Evolutionary conservation across 2,888 invertebrate species (phyloP).

Genomic region (Minunthozetes semirufus): DNA sequence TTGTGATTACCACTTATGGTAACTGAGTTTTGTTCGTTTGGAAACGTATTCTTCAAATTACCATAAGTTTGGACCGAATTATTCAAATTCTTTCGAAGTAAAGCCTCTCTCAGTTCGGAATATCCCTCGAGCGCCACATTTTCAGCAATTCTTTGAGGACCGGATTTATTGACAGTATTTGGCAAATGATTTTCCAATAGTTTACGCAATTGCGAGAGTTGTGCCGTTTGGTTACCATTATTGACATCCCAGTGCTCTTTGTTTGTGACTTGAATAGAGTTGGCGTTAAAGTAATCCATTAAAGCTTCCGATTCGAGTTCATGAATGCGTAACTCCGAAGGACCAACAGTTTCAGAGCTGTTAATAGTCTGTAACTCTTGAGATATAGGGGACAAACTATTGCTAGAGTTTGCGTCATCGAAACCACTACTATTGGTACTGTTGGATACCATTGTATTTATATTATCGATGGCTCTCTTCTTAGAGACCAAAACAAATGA

Average conservation of each 20-base stretch:
- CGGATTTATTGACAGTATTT: slow-evolving; percentile 16
- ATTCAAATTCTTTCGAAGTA: slow-evolving; percentile 22
- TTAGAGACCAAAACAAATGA: slow-evolving; percentile 33
- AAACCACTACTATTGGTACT: slow-evolving; percentile 28
- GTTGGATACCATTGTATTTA: slow-evolving; percentile 17
- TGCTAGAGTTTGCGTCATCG: slow-evolving; percentile 27
- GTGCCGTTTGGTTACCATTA: slow-evolving; percentile 36
- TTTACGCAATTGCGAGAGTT: slow-evolving; percentile 66
- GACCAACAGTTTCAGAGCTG: not conserved
- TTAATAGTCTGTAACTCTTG: slow-evolving; percentile 3
- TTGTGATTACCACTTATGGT: not conserved
- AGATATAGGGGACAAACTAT: slow-evolving; percentile 26
- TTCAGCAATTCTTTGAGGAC: not conserved
- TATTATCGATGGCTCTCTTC: slow-evolving; percentile 38
- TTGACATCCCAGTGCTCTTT: slow-evolving; percentile 58
- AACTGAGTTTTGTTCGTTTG: not conserved
- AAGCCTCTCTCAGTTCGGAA: slow-evolving; percentile 24
- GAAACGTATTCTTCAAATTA: not conserved
- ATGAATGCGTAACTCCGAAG: slow-evolving; percentile 41
- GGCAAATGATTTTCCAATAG: slow-evolving; percentile 62
- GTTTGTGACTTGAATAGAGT: not conserved
- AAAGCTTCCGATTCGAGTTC: slow-evolving; percentile 56
- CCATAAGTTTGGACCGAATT: slow-evolving; percentile 25
- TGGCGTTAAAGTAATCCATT: slow-evolving; percentile 59
- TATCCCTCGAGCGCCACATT: not conserved